phyloP scores from a whole-genome alignment of 2,888 invertebrate species.

The Rhogogaster chlorosoma region DNA sequence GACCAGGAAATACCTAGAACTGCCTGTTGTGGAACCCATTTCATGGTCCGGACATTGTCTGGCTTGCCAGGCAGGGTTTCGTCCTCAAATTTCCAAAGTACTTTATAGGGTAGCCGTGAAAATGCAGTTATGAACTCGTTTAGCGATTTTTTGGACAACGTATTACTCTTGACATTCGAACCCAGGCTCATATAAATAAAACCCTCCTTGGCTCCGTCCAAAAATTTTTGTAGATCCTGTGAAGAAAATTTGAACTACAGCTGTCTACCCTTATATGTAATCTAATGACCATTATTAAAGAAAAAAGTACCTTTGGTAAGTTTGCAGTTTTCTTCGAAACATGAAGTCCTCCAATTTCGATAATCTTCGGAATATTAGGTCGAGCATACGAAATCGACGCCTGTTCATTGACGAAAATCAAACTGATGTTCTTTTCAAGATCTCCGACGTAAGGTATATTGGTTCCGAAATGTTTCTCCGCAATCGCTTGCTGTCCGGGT shows the following conservation, averaged over 20 bases:
- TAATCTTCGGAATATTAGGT: conserved; percentile 59
- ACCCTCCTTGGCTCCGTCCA: conserved; percentile 76
- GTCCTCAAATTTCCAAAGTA: conserved; percentile 79
- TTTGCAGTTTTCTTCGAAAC: conserved; percentile 50
- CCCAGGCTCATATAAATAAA: conserved; percentile 79
- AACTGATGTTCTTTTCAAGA: conserved; percentile 63
- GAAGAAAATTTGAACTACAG: too few relatives aligned
- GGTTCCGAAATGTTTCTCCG: conserved; percentile 67
- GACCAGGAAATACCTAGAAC: conserved; percentile 69
- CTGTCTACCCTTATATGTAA: too few relatives aligned
- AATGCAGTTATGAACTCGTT: conserved; percentile 76
- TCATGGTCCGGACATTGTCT: conserved; percentile 76
- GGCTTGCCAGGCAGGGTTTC: conserved; percentile 72
- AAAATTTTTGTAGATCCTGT: conserved; percentile 71
- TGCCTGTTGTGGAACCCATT: conserved; percentile 78
- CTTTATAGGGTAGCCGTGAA: conserved; percentile 74
- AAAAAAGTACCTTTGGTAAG: conserved; percentile 62
- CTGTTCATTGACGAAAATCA: conserved; percentile 63
- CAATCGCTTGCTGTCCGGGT: conserved; percentile 45
- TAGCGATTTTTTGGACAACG: conserved; percentile 75
- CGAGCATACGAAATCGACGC: conserved; percentile 57
- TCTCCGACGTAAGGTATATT: conserved; percentile 70
- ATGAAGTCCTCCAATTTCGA: conserved; percentile 59
- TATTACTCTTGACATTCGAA: conserved; percentile 77
- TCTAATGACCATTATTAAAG: too few relatives aligned